Evolutionary conservation across 1,140 invertebrate species (phyloP).

Genomic region (Halictus rubicundus): DNA sequence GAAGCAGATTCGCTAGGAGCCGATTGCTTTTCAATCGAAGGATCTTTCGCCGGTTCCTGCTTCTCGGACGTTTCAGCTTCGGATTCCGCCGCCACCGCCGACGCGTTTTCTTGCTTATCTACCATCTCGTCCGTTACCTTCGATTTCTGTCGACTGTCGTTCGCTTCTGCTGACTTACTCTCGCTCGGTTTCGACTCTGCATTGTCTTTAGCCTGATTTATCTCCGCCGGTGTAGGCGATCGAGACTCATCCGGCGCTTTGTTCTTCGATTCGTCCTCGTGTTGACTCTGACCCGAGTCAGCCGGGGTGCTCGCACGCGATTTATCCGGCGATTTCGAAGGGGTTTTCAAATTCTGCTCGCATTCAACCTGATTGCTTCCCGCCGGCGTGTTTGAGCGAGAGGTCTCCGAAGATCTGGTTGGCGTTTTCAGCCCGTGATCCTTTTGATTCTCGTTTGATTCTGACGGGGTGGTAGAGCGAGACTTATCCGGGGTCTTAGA

Average conservation of each 20-base stretch:
- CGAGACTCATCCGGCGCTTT: conserved; percentile 19
- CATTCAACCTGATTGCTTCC: too few relatives aligned
- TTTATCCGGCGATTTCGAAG: conserved; percentile 8
- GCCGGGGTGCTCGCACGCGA: not conserved
- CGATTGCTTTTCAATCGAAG: not conserved
- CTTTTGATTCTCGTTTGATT: not conserved
- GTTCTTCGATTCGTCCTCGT: not conserved
- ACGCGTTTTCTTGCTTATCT: not conserved
- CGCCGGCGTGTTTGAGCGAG: not conserved
- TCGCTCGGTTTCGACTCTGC: not conserved
- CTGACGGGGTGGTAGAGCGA: not conserved
- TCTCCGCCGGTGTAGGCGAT: not conserved
- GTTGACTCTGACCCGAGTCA: not conserved
- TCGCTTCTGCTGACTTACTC: not conserved
- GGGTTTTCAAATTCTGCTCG: not conserved
- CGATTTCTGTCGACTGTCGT: not conserved
- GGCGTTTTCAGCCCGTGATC: not conserved
- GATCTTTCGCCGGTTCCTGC: not conserved
- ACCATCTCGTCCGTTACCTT: not conserved
- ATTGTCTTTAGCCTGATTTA: not conserved
- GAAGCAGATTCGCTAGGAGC: not conserved
- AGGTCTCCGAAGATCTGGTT: conserved; percentile 3
- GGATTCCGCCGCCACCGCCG: not conserved
- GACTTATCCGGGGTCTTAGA: conserved; percentile 31
- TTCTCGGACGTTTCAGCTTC: conserved; percentile 1